A percentile compares a stretch with the other conserved stretches of the same genome.
These are phyloP conservation scores for Jordanella pulchra DNA, from an alignment of 2,797 vertebrate genomes.

Conservation along the genomic window DNA sequence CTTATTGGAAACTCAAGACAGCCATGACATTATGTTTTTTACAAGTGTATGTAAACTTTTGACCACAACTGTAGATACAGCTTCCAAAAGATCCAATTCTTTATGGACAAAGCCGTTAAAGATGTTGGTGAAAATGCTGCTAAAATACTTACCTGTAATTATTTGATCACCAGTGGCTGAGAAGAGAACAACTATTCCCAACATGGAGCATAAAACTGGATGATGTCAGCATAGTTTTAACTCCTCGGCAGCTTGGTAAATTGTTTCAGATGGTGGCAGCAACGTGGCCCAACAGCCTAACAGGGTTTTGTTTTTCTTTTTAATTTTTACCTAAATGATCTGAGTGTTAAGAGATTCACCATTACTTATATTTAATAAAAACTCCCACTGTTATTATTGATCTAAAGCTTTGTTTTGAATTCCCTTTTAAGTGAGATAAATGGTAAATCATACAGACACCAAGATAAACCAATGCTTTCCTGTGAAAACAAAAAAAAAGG, in stretches of 20 bases:
- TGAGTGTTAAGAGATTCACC: background rate
- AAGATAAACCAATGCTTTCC: background rate
- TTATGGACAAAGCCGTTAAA: background rate
- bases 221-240: background rate
- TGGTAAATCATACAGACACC: conserved; percentile 9
- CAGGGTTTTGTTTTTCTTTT: background rate
- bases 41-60: too few relatives aligned
- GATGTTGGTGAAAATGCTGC: too few relatives aligned
- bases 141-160: background rate
- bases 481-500: background rate
- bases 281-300: too few relatives aligned
- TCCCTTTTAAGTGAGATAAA: background rate
- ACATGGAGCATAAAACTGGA: background rate
- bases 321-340: background rate
- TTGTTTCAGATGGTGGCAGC: background rate
- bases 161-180: background rate
- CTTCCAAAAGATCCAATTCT: background rate
- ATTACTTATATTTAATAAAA: conserved; percentile 1
- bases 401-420: background rate
- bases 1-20: too few relatives aligned
- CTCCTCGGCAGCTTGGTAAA: background rate
- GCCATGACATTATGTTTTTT: background rate
- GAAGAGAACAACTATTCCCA: background rate
- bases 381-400: background rate
- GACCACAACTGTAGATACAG: background rate